Conservation (phyloP, 2,797 vertebrate species). For the Paguma larvata region DNA sequence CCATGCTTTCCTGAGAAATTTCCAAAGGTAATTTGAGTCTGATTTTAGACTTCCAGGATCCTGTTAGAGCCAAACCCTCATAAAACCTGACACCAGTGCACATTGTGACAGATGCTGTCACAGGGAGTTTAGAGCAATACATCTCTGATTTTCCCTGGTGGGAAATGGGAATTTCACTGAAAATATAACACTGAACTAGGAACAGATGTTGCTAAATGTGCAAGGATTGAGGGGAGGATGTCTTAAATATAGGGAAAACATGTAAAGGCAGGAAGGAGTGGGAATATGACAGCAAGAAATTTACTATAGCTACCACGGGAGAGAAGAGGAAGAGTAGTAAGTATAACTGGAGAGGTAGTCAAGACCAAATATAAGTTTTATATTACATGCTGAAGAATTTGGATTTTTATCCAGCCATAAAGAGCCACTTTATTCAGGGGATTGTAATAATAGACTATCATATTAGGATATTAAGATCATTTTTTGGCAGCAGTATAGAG, state of each 20-base stretch:
- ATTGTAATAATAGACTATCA: neutral
- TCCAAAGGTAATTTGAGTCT: neutral
- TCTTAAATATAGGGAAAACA: slow-evolving; percentile 24
- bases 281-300: slow-evolving; percentile 11
- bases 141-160: neutral
- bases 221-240: neutral
- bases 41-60: neutral
- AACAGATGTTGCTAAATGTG: slow-evolving; percentile 37
- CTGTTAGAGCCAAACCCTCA: neutral
- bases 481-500: neutral
- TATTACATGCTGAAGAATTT: slow-evolving; percentile 11
- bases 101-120: neutral
- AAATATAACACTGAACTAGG: neutral
- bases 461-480: neutral
- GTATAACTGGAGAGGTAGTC: neutral
- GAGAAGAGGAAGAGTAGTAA: neutral
- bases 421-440: neutral
- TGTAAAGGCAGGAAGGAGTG: slow-evolving; percentile 37
- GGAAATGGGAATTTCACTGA: neutral
- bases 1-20: slow-evolving; percentile 8
- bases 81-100: neutral
- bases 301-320: neutral
- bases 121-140: neutral
- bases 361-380: neutral
- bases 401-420: neutral